Evolutionary conservation across 2,113 vertebrate species (phyloP).

Genomic region (Peromyscus californicus): DNA sequence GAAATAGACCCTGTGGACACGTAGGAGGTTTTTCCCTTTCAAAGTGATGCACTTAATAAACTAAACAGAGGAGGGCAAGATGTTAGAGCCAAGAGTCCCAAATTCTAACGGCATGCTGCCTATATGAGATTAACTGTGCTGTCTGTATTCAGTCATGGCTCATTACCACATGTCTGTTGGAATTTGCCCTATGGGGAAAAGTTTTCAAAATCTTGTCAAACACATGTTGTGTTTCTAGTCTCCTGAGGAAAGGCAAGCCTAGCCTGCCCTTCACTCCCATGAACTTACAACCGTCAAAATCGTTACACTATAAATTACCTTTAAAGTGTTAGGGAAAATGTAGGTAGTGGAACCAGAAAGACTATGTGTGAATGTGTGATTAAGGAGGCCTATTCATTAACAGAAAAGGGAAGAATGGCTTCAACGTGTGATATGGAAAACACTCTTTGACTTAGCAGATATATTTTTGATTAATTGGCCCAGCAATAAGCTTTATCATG

Average conservation of each 20-base stretch:
- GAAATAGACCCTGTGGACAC: conserved; percentile 6
- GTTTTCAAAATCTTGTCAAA: conserved; percentile 59
- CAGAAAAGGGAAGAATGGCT: conserved; percentile 23
- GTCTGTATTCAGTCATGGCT: conserved; percentile 52
- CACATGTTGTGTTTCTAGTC: conserved; percentile 14
- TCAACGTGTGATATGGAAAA: not conserved
- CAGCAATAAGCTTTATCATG: conserved; percentile 40
- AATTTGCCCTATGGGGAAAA: not conserved
- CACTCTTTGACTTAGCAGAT: conserved; percentile 48
- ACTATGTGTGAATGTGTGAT: conserved; percentile 9
- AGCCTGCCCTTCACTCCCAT: not conserved
- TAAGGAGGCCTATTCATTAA: not conserved
- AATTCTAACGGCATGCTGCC: not conserved
- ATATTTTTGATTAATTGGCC: conserved; percentile 47
- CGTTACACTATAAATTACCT: conserved; percentile 12
- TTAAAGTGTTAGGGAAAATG: conserved; percentile 16
- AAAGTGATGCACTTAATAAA: conserved; percentile 17
- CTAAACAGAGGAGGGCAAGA: not conserved
- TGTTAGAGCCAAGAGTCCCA: not conserved
- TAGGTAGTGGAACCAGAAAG: not conserved
- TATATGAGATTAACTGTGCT: not conserved
- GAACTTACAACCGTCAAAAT: not conserved
- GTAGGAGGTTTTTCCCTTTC: not conserved
- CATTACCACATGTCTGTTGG: conserved; percentile 41
- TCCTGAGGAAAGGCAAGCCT: conserved; percentile 42